phyloP scores from a whole-genome alignment of 2,888 invertebrate species.

The Meganola albula region DNA sequence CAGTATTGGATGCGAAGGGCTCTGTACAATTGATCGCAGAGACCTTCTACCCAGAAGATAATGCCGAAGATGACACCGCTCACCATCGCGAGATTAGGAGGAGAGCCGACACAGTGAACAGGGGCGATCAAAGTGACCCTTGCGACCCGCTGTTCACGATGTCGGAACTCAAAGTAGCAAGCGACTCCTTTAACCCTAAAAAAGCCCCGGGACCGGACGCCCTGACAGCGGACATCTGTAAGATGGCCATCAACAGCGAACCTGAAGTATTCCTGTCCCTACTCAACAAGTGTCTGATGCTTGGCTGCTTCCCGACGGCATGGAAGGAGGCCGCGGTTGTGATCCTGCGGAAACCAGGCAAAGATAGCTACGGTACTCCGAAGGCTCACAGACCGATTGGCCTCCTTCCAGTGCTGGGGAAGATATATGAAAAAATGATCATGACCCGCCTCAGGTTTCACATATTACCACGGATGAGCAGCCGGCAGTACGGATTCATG shows the following conservation, averaged over 20 bases:
- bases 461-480: background rate
- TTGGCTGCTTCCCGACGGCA: too few relatives aligned
- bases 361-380: background rate
- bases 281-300: too few relatives aligned
- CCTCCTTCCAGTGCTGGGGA: too few relatives aligned
- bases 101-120: conserved; percentile 9
- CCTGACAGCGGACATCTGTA: conserved; percentile 7
- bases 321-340: conserved; percentile 3
- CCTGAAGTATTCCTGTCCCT: conserved; percentile 17
- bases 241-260: conserved; percentile 13
- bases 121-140: background rate
- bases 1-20: too few relatives aligned
- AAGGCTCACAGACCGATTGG: conserved; percentile 5
- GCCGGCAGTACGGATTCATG: conserved; percentile 5
- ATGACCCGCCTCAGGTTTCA: too few relatives aligned
- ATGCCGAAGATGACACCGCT: too few relatives aligned
- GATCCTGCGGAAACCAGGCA: conserved; percentile 2
- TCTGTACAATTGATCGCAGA: too few relatives aligned
- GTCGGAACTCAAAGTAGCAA: background rate
- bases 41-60: too few relatives aligned
- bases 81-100: too few relatives aligned
- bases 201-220: conserved; percentile 9
- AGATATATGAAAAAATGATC: too few relatives aligned
- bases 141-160: conserved; percentile 4
- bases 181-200: conserved; percentile 1